Percentiles rank a stretch among this genome's conserved stretches.
Evolutionary conservation across 2,797 vertebrate genomes (phyloP).

Genomic region (Luscinia luscinia): DNA sequence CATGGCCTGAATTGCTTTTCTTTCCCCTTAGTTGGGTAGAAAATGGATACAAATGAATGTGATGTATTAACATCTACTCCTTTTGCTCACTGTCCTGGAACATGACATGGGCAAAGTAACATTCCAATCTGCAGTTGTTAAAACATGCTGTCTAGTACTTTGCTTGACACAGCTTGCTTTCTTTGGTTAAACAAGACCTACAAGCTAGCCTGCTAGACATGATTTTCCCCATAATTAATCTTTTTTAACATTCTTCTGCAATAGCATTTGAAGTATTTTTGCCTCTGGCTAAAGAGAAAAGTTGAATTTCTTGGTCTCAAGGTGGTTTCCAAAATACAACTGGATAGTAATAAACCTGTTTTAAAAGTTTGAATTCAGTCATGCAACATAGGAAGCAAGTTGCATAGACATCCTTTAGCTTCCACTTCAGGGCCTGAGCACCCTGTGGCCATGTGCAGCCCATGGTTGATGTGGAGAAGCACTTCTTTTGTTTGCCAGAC

Average conservation of each 20-base stretch:
- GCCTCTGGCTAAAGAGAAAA: background rate
- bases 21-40: background rate
- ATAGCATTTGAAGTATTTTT: background rate
- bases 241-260: background rate
- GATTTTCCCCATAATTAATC: background rate
- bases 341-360: background rate
- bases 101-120: background rate
- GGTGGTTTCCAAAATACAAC: background rate
- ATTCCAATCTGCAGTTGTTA: background rate
- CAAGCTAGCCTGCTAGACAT: background rate
- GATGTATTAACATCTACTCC: background rate
- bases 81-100: background rate
- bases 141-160: background rate
- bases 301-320: background rate
- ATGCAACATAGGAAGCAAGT: background rate
- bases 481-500: background rate
- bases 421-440: background rate
- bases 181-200: background rate
- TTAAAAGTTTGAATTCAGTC: background rate
- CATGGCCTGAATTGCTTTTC: background rate
- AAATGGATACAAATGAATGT: background rate
- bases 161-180: background rate
- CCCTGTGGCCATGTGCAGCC: fast-evolving
- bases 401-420: background rate
- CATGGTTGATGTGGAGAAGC: background rate